phyloP scores from a whole-genome alignment of 2,888 invertebrate genomes.

The Acleris literana region DNA sequence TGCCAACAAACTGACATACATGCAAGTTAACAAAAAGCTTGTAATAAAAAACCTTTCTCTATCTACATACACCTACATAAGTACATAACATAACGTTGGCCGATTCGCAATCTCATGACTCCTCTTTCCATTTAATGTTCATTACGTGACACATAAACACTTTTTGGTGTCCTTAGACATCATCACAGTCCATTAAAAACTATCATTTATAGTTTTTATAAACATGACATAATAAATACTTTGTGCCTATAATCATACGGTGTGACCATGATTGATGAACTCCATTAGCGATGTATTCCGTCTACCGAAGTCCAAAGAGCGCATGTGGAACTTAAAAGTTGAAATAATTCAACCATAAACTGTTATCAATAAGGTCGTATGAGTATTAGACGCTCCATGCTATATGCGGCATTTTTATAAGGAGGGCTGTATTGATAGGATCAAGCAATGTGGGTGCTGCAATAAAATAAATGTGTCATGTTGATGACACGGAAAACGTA shows the following conservation, averaged over 20 bases:
- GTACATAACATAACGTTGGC: too few species aligned
- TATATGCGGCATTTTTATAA: too few species aligned
- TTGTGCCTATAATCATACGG: conserved; percentile 39
- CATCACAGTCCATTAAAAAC: conserved; percentile 19
- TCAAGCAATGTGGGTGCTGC: conserved; percentile 41
- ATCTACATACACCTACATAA: too few species aligned
- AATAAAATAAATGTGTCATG: conserved; percentile 37
- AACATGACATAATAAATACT: conserved; percentile 20
- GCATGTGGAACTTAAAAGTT: too few species aligned
- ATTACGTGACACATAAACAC: neutral
- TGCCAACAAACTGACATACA: too few species aligned
- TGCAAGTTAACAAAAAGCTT: too few species aligned
- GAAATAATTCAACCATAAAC: too few species aligned
- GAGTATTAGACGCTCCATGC: too few species aligned
- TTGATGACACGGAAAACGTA: conserved; percentile 19
- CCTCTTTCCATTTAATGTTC: neutral
- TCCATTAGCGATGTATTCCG: conserved; percentile 53
- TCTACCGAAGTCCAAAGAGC: too few species aligned
- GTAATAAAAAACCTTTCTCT: too few species aligned
- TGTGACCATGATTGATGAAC: conserved; percentile 66
- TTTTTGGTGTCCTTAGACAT: neutral
- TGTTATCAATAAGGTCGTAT: too few species aligned
- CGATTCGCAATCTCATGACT: too few species aligned
- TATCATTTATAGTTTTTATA: conserved; percentile 21
- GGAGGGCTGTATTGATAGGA: conserved; percentile 49